Conservation (phyloP, 1,140 invertebrate genomes). For the Thaumetopoea pityocampa region DNA sequence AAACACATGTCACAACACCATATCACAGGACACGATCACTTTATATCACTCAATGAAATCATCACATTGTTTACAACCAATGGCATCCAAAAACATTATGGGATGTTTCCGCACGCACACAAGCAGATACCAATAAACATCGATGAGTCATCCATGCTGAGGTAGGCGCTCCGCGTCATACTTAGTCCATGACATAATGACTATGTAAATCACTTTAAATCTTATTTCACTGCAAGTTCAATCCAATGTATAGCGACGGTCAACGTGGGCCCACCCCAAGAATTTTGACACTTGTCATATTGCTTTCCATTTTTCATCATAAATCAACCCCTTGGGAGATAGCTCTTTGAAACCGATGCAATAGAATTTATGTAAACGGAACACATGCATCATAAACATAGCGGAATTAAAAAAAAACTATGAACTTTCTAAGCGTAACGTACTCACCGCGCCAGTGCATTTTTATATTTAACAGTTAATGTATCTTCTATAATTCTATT, state of each 20-base stretch:
- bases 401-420: constrained; percentile 49
- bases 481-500: constrained; percentile 98
- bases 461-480: constrained; percentile 95
- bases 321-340: constrained; percentile 17
- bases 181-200: constrained; percentile 32
- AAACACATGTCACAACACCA: constrained; percentile 2
- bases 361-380: constrained; percentile 18
- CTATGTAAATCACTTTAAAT: constrained; percentile 25
- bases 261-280: constrained; percentile 70
- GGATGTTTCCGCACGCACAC: constrained; percentile 53
- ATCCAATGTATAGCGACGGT: constrained; percentile 25
- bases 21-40: constrained; percentile 8
- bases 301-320: constrained; percentile 41
- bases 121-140: constrained; percentile 50
- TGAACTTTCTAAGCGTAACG: constrained; percentile 71
- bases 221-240: constrained; percentile 7
- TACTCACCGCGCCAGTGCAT: constrained; percentile 95
- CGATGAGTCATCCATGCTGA: constrained; percentile 62
- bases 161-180: constrained; percentile 56
- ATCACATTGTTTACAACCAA: constrained; percentile 52
- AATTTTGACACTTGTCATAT: constrained; percentile 71
- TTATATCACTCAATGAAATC: constrained; percentile 28
- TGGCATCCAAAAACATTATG: constrained; percentile 61
- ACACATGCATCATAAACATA: constrained; percentile 43
- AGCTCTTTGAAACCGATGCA: constrained; percentile 8